Conservation (phyloP, 1,140 invertebrate genomes). For the Anastatus disparis region DNA sequence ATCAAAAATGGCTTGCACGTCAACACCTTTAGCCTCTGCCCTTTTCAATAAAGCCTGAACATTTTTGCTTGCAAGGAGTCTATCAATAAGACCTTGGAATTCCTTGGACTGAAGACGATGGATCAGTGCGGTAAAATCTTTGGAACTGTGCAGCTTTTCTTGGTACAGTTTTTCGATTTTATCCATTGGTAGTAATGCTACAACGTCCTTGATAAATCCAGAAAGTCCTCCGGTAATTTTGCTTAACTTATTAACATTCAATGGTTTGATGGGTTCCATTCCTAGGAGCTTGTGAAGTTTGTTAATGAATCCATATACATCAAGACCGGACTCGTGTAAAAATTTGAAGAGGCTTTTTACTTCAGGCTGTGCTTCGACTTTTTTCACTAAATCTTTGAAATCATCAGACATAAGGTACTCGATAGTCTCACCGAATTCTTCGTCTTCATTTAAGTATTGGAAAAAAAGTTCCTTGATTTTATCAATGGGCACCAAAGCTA, state of each 20-base stretch:
- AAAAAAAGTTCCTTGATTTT: constrained; percentile 42
- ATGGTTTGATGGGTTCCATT: constrained; percentile 30
- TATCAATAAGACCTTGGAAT: constrained; percentile 38
- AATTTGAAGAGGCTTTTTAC: constrained; percentile 42
- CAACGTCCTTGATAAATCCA: constrained; percentile 46
- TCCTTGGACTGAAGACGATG: constrained; percentile 38
- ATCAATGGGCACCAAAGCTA: constrained; percentile 30
- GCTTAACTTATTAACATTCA: not conserved
- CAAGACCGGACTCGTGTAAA: constrained; percentile 39
- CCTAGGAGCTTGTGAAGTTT: constrained; percentile 45
- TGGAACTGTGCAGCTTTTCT: constrained; percentile 45
- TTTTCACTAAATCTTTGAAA: constrained; percentile 42
- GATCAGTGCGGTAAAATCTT: constrained; percentile 43
- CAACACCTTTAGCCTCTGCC: constrained; percentile 21
- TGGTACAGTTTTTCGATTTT: constrained; percentile 47
- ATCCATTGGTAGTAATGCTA: constrained; percentile 45
- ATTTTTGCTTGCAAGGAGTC: constrained; percentile 33
- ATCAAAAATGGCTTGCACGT: constrained; percentile 30
- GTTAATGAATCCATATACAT: constrained; percentile 42
- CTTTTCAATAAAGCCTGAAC: constrained; percentile 35
- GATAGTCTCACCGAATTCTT: constrained; percentile 40
- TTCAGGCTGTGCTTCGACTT: constrained; percentile 44
- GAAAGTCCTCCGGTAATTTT: constrained; percentile 43
- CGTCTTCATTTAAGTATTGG: constrained; percentile 45
- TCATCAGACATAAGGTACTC: constrained; percentile 44